These are phyloP conservation scores for cattle (Bos taurus) DNA, from an alignment of 2,113 vertebrate genomes.

Conservation along the genomic window DNA sequence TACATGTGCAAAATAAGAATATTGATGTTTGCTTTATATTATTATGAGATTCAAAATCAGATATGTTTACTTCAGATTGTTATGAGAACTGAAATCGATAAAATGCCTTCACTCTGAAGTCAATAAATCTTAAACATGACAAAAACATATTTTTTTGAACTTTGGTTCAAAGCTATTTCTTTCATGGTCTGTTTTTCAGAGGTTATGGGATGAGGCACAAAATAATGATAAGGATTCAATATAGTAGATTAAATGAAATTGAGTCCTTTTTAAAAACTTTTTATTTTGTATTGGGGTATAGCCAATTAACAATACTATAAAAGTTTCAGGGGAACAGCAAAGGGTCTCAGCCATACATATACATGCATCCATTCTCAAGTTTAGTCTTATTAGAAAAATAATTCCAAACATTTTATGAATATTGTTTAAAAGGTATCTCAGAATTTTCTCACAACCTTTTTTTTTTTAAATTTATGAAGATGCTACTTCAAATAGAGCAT, in stretches of 20 bases:
- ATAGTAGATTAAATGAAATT: not conserved
- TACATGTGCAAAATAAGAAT: not conserved
- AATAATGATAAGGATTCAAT: not conserved
- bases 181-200: not conserved
- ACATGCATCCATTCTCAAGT: not conserved
- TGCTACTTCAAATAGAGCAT: not conserved
- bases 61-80: not conserved
- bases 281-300: not conserved
- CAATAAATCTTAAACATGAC: not conserved
- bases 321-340: not conserved
- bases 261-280: not conserved
- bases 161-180: not conserved
- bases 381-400: not conserved
- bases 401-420: not conserved
- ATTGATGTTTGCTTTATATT: not conserved
- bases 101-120: not conserved
- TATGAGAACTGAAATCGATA: not conserved
- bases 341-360: not conserved
- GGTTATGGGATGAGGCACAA: not conserved
- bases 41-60: not conserved
- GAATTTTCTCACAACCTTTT: not conserved
- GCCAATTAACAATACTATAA: not conserved
- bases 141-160: not conserved
- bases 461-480: not conserved
- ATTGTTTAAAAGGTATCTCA: not conserved